Evolutionary conservation across 2,888 invertebrate genomes (phyloP).

Genomic region (Nezara viridula): DNA sequence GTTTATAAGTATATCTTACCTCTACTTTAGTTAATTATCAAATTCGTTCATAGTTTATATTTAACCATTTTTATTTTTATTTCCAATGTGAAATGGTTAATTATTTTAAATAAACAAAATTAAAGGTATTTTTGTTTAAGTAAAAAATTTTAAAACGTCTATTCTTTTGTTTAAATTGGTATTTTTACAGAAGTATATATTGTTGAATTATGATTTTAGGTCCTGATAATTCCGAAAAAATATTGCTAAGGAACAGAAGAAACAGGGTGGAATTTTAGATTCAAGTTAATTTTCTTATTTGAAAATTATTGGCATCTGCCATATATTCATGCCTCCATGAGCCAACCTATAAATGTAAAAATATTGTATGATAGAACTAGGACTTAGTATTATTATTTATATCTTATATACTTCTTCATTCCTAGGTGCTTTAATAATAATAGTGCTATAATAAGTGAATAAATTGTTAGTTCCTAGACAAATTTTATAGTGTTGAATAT

Average conservation of each 20-base stretch:
- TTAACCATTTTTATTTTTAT: no score
- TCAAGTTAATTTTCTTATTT: not conserved
- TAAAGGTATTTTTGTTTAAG: no score
- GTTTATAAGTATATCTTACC: no score
- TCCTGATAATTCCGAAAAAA: slow-evolving; percentile 17
- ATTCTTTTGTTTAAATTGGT: no score
- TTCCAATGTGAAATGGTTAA: no score
- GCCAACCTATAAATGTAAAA: no score
- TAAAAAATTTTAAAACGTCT: no score
- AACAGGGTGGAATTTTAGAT: not conserved
- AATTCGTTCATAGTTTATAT: no score
- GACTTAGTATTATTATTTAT: not conserved
- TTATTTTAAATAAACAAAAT: no score
- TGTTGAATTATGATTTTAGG: not conserved
- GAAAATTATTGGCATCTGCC: not conserved
- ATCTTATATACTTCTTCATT: not conserved
- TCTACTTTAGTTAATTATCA: no score
- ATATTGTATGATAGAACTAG: not conserved
- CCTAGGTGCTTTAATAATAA: not conserved
- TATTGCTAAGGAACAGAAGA: slow-evolving; percentile 7
- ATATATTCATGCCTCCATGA: not conserved
- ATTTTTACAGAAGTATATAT: no score
- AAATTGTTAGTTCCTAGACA: not conserved
- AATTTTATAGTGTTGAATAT: not conserved
- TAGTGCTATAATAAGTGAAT: no score